Evolutionary conservation across 2,888 invertebrate genomes (phyloP), one percentile per base, ranked within the genome.

Genomic region (Torymus tubicola): DNA sequence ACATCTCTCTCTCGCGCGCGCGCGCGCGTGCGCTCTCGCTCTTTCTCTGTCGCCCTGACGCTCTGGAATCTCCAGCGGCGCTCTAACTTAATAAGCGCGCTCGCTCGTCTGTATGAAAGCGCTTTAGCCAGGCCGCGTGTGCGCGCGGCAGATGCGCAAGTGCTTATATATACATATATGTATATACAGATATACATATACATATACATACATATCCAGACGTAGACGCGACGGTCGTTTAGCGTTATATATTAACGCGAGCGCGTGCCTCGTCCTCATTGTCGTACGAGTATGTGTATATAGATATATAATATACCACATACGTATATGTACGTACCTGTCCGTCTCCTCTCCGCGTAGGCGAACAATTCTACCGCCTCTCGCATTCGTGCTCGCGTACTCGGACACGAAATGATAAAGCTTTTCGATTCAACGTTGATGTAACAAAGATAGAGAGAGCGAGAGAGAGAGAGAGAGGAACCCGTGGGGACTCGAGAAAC

Each of bases 11-110:
- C 74, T 50, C n/a, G 87, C 86, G 85, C 87, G 86, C 85, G 86
- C 87, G 24, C 5, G 11, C 12, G 0, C 24, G 16, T n/a, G n/a
- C 12, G 8, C 60, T 52, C 85, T 5, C 14, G 8, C 55, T 55
- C 61, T 50, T 42, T 53, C 75, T 81, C 85, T 82, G 31, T 42
- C 42, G 42, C 42, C 42, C 42, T 42, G 42, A 42, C 42, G 42
- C 82, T 83, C 82, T 83, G 85, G 84, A 87, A 87, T 88, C 85
- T 85, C 72, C 82, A 84, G 82, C 42, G 86, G 85, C 65, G 78
- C 68, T 79, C 87, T 86, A 87, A 88, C 86, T 88, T 89, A 89
- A 89, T 88, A 88, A 89, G 87, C 86, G 86, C 83, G 69, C 84
- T 85, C 85, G 82, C 50, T 68, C 64, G 24, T 70, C 73, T 70